Evolutionary conservation across 92 coral and sea anemone species (phyloP).

Genomic region (Micromussa lordhowensis): DNA sequence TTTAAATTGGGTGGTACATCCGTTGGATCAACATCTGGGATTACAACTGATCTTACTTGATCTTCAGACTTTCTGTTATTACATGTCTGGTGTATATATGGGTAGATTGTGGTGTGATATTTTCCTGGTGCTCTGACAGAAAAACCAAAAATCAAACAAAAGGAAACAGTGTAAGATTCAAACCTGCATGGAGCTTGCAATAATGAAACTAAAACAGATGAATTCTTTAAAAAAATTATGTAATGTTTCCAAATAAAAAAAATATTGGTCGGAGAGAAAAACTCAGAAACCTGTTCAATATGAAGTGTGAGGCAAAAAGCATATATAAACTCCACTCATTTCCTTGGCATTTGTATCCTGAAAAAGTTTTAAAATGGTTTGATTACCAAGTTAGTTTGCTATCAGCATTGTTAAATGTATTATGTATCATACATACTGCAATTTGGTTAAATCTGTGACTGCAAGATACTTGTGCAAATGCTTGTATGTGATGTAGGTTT

Average conservation of each 20-base stretch:
- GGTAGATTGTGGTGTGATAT: conserved; percentile 86
- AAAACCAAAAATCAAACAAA: background rate
- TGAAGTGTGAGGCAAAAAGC: conserved; percentile 96
- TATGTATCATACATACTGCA: no score
- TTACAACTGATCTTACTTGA: conserved; percentile 83
- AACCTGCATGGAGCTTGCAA: no score
- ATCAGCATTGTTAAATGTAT: background rate
- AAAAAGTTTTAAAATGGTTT: background rate
- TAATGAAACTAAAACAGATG: no score
- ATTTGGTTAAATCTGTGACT: no score
- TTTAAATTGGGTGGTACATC: conserved; percentile 72
- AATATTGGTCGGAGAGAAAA: background rate
- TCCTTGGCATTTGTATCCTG: conserved; percentile 93
- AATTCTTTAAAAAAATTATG: no score
- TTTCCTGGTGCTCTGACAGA: conserved; percentile 72
- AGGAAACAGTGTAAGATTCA: background rate
- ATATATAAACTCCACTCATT: conserved; percentile 98
- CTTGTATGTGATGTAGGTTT: no score
- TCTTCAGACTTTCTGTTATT: conserved; percentile 82
- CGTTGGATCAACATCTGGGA: conserved; percentile 94
- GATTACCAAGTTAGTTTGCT: background rate
- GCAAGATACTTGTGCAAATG: no score
- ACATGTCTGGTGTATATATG: conserved; percentile 90
- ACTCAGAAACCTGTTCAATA: conserved; percentile 80
- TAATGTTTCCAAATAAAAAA: no score